Conservation (phyloP, 2,888 invertebrate species). For the Ptychoptera albimana region DNA sequence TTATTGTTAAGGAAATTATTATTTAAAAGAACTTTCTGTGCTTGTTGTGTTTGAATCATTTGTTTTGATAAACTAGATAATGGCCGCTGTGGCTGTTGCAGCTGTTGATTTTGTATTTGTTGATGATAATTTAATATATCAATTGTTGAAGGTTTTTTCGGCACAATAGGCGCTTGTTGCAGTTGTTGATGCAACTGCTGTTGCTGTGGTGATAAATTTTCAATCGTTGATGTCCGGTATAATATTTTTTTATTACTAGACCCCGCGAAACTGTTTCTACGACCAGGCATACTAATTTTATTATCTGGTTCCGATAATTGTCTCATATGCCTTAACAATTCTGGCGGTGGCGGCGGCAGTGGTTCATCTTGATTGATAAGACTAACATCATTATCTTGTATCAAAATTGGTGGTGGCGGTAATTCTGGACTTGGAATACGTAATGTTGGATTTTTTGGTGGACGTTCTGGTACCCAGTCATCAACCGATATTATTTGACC, state of each 20-base stretch:
- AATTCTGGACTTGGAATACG: slow-evolving; percentile 32
- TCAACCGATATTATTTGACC: slow-evolving; percentile 46
- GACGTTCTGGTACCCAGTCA: slow-evolving; percentile 57
- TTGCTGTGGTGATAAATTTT: slow-evolving; percentile 14
- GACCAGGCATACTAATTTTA: slow-evolving; percentile 24
- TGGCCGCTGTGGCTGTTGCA: slow-evolving; percentile 10
- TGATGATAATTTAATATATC: slow-evolving; percentile 12
- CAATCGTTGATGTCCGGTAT: slow-evolving; percentile 13
- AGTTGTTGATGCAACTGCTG: neutral
- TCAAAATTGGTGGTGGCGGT: slow-evolving; percentile 25
- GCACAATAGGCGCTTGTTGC: slow-evolving; percentile 16
- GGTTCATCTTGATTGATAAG: slow-evolving; percentile 23
- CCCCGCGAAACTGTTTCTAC: slow-evolving; percentile 31
- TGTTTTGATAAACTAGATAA: slow-evolving; percentile 16
- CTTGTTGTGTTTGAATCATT: slow-evolving; percentile 14
- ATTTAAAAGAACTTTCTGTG: slow-evolving; percentile 21
- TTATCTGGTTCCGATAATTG: slow-evolving; percentile 12
- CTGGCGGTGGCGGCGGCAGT: slow-evolving; percentile 30
- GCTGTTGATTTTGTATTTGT: neutral
- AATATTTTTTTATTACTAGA: slow-evolving; percentile 23
- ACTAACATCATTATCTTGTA: slow-evolving; percentile 20
- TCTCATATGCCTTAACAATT: slow-evolving; percentile 20
- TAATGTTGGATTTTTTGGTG: slow-evolving; percentile 57
- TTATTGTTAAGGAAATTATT: slow-evolving; percentile 9
- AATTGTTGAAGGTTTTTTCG: slow-evolving; percentile 22